phyloP scores from a whole-genome alignment of 2,113 vertebrate genomes.

The Trichomycterus rosablanca region DNA sequence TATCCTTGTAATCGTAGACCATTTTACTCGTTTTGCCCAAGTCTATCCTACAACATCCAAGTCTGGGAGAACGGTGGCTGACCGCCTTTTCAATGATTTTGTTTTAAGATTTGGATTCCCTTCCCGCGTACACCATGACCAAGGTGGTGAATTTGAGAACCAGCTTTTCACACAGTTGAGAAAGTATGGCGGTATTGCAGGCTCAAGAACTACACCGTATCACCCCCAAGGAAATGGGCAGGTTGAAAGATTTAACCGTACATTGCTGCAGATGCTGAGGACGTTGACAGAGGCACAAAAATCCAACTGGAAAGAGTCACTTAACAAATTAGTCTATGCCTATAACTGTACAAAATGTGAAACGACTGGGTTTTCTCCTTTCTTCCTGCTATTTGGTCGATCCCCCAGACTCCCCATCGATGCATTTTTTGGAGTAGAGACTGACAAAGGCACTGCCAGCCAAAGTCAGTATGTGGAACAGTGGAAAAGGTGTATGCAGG shows the following conservation, averaged over 20 bases:
- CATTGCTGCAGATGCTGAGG: neutral
- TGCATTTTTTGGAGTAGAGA: neutral
- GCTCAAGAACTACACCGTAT: neutral
- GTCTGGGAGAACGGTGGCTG: neutral
- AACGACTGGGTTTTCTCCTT: neutral
- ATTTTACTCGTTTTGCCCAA: neutral
- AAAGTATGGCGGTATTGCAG: neutral
- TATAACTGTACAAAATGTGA: constrained; percentile 23
- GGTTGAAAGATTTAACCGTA: constrained; percentile 9
- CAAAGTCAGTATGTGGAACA: neutral
- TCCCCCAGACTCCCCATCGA: constrained; percentile 12
- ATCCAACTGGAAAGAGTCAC: constrained; percentile 8
- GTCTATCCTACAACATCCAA: neutral
- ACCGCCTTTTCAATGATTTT: neutral
- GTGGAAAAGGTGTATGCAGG: constrained; percentile 1
- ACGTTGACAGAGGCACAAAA: neutral
- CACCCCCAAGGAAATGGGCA: constrained; percentile 13
- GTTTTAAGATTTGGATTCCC: neutral
- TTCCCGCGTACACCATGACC: neutral
- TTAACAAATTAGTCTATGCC: neutral
- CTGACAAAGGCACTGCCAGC: neutral
- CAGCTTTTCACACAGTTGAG: neutral
- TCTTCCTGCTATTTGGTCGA: constrained; percentile 11
- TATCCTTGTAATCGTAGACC: neutral
- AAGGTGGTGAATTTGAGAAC: constrained; percentile 2